Percentiles rank a stretch among this genome's conserved stretches.
phyloP scores from a whole-genome alignment of 2,113 vertebrate species.

The Hippocampus zosterae region DNA sequence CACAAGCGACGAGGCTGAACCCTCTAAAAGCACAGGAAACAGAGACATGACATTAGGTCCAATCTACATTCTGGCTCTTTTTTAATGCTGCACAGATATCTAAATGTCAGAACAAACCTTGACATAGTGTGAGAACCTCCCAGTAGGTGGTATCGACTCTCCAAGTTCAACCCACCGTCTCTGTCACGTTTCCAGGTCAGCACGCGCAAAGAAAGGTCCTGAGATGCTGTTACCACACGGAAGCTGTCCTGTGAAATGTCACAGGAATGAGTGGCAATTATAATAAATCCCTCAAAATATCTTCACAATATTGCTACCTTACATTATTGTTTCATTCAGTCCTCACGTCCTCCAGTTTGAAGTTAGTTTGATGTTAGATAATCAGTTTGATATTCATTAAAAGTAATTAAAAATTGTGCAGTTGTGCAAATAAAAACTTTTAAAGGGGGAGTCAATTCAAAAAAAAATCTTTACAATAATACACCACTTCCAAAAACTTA shows the following conservation, averaged over 20 bases:
- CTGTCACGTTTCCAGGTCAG: slow-evolving; percentile 63
- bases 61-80: neutral
- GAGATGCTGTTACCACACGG: slow-evolving; percentile 71
- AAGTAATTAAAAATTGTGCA: neutral
- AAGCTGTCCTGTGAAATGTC: slow-evolving; percentile 63
- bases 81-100: neutral
- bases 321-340: neutral
- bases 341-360: neutral
- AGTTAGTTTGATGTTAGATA: neutral
- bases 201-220: slow-evolving; percentile 70
- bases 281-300: neutral
- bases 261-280: neutral
- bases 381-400: too few relatives aligned
- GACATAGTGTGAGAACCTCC: slow-evolving; percentile 71
- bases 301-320: neutral
- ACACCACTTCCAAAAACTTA: too few relatives aligned
- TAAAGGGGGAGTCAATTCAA: too few relatives aligned
- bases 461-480: too few relatives aligned
- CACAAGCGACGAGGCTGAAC: slow-evolving; percentile 68
- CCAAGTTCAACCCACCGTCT: slow-evolving; percentile 52
- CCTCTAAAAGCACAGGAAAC: slow-evolving; percentile 47
- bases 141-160: slow-evolving; percentile 69
- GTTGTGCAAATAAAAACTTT: neutral
- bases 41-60: neutral
- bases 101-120: slow-evolving; percentile 52